A percentile compares a stretch with the other conserved stretches of the same genome.
These are phyloP conservation scores for Strigops habroptila DNA, from an alignment of 2,113 vertebrate species.

Conservation along the genomic window DNA sequence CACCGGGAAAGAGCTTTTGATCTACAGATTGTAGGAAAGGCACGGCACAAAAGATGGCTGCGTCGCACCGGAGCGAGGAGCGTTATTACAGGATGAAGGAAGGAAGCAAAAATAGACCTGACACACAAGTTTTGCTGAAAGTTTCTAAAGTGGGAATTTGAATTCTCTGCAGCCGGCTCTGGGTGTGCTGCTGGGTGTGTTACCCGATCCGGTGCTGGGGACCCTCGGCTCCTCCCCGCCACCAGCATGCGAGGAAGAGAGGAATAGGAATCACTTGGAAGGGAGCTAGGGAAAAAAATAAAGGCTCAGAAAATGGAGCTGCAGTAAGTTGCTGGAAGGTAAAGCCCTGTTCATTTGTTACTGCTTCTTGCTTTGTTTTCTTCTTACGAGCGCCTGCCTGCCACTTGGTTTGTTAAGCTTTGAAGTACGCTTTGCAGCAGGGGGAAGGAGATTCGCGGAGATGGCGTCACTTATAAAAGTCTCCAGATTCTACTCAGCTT, in stretches of 20 bases:
- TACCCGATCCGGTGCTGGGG: background rate
- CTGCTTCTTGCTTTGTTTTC: background rate
- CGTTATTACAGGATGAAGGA: background rate
- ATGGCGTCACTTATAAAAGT: constrained; percentile 40
- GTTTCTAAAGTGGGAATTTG: background rate
- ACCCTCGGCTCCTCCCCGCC: constrained; percentile 34
- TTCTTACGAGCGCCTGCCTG: background rate
- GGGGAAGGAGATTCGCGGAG: background rate
- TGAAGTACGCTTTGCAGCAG: background rate
- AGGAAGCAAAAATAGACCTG: background rate
- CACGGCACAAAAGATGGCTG: constrained; percentile 36
- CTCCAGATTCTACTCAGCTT: constrained; percentile 22
- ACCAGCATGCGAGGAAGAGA: background rate
- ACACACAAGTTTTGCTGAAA: background rate
- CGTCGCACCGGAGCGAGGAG: background rate
- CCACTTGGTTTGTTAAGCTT: background rate
- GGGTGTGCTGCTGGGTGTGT: background rate
- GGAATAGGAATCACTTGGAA: background rate
- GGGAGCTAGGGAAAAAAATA: background rate
- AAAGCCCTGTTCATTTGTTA: background rate
- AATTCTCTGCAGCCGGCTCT: background rate
- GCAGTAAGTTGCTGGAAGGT: constrained; percentile 25
- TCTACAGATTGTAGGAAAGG: background rate
- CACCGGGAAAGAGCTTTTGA: background rate
- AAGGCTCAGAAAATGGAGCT: background rate